Conservation (phyloP, 1,140 invertebrate genomes). For the Chionoecetes opilio region DNA sequence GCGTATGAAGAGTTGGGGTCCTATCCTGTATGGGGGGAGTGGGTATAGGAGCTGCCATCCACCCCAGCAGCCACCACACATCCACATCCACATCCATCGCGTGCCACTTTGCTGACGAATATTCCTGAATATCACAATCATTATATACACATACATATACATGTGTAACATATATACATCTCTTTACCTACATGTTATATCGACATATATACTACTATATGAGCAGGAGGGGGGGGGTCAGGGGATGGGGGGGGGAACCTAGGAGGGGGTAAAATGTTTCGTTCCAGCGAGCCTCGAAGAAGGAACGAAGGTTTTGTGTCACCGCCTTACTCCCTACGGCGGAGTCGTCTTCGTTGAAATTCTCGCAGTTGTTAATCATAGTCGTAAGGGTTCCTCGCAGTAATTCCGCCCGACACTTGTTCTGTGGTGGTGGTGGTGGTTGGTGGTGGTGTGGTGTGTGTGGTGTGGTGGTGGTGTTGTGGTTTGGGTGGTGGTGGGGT, state of each 20-base stretch:
- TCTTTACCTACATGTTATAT: constrained; percentile 53
- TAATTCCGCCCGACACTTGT: constrained; percentile 95
- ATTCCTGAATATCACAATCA: not conserved
- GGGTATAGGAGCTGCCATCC: too few relatives aligned
- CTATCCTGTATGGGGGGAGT: too few relatives aligned
- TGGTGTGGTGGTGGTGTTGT: too few relatives aligned
- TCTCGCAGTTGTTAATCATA: constrained; percentile 99
- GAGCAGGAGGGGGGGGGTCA: not conserved
- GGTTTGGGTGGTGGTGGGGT: too few relatives aligned
- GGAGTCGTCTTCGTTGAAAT: constrained; percentile 98
- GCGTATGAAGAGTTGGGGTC: too few relatives aligned
- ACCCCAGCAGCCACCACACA: too few relatives aligned
- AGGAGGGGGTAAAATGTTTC: constrained; percentile 85
- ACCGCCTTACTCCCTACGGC: constrained; percentile 97
- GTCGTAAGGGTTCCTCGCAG: constrained; percentile 93
- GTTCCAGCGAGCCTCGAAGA: constrained; percentile 95
- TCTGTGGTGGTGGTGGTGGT: constrained; percentile 86
- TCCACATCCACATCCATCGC: too few relatives aligned
- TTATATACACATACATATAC: not conserved
- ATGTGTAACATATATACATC: constrained; percentile 46
- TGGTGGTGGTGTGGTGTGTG: constrained; percentile 34
- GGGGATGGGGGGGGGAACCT: not conserved
- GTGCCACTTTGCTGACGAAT: too few relatives aligned
- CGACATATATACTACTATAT: constrained; percentile 45
- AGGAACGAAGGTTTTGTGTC: constrained; percentile 94